phyloP scores from a whole-genome alignment of 2,797 vertebrate genomes.

The Acipenser oxyrinchus region DNA sequence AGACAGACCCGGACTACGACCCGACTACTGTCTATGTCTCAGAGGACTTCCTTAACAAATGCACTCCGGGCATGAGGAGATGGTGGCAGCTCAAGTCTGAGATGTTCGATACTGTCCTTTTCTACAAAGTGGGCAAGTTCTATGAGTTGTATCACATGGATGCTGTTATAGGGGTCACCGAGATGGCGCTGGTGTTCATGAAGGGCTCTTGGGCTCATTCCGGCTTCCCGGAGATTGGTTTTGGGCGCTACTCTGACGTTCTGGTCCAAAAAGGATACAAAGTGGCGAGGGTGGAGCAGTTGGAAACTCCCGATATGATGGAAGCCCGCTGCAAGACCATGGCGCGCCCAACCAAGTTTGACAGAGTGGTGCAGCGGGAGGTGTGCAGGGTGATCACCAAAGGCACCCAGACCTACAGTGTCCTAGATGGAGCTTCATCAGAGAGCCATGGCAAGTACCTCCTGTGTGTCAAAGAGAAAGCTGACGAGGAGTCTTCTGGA shows the following conservation, averaged over 20 bases:
- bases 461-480: conserved; percentile 82
- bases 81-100: conserved; percentile 95
- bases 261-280: conserved; percentile 94
- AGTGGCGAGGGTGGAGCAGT: conserved; percentile 91
- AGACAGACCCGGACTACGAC: conserved; percentile 74
- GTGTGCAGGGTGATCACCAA: conserved; percentile 89
- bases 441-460: conserved; percentile 84
- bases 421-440: conserved; percentile 79
- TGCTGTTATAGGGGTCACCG: conserved; percentile 78
- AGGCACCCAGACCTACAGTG: conserved; percentile 90
- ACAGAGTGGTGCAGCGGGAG: conserved; percentile 82
- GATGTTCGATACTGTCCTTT: conserved; percentile 86
- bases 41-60: conserved; percentile 80
- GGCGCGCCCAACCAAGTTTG: conserved; percentile 71
- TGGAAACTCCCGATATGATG: conserved; percentile 97
- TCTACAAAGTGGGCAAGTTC: conserved; percentile 96
- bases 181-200: conserved; percentile 89
- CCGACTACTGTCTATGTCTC: conserved; percentile 75
- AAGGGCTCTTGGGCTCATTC: conserved; percentile 94
- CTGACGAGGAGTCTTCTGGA: conserved; percentile 60
- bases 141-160: conserved; percentile 98
- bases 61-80: conserved; percentile 81
- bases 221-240: conserved; percentile 90
- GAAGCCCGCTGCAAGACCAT: conserved; percentile 75
- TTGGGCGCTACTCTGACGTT: conserved; percentile 80